Conservation (phyloP, 2,797 vertebrate species). For the Hozukius guyotensis region DNA sequence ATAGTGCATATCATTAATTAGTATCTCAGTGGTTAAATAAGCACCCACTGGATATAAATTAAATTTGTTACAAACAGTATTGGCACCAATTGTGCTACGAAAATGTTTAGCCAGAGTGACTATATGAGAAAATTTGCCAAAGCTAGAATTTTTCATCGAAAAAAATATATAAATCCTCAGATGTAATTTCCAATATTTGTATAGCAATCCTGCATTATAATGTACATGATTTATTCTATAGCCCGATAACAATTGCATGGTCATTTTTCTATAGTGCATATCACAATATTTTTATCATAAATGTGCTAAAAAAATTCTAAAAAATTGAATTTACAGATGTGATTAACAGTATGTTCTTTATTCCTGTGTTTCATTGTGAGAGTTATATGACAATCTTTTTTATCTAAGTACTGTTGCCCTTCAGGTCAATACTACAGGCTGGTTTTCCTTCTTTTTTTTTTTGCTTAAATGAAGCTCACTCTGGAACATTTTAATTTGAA, state of each 20-base stretch:
- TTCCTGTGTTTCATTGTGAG: conserved; percentile 39
- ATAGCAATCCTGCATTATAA: conserved; percentile 66
- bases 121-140: conserved; percentile 67
- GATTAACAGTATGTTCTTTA: conserved; percentile 36
- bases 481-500: not conserved
- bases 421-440: conserved; percentile 12
- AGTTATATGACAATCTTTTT: conserved; percentile 81
- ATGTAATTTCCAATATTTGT: conserved; percentile 64
- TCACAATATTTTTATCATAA: conserved; percentile 83
- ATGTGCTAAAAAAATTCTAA: conserved; percentile 57
- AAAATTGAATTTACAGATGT: conserved; percentile 7
- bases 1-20: conserved; percentile 33
- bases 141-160: conserved; percentile 60
- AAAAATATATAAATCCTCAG: conserved; percentile 4
- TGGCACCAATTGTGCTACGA: not conserved
- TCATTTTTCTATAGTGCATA: conserved; percentile 85
- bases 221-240: conserved; percentile 64
- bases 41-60: conserved; percentile 46
- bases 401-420: conserved; percentile 31
- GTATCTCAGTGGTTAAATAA: conserved; percentile 31
- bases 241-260: conserved; percentile 87
- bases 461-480: not conserved
- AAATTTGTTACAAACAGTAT: conserved; percentile 30
- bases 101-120: conserved; percentile 20
- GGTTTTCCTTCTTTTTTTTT: not conserved